Percentiles rank a stretch among this genome's conserved stretches.
Conservation (phyloP, 30 jellyfish, hydroid and myxozoan genomes). For the Haliclystus octoradiatus region DNA sequence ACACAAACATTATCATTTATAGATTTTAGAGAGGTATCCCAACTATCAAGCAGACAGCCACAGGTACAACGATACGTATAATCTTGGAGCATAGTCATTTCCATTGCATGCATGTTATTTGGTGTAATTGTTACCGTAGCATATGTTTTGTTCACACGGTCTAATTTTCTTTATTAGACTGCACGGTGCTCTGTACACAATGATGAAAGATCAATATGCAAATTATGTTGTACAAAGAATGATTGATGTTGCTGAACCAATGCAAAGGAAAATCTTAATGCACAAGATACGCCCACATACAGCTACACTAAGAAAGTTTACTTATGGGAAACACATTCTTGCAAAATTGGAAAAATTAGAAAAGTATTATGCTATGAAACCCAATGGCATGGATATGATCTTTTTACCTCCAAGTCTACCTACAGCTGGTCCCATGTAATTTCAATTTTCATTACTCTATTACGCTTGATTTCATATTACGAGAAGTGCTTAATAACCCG, state of each 20-base stretch:
- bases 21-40: too few relatives aligned
- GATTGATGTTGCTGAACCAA: constrained; percentile 93
- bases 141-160: neutral
- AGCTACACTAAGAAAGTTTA: constrained; percentile 80
- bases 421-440: too few relatives aligned
- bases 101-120: too few relatives aligned
- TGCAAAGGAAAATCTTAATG: constrained; percentile 69
- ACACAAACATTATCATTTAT: too few relatives aligned
- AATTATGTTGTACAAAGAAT: constrained; percentile 95
- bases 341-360: constrained; percentile 92
- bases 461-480: too few relatives aligned
- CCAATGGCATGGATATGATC: constrained; percentile 70
- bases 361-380: constrained; percentile 77
- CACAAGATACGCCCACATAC: constrained; percentile 86
- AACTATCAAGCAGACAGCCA: too few relatives aligned
- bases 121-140: too few relatives aligned
- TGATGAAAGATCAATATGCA: constrained; percentile 99
- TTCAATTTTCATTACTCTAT: too few relatives aligned
- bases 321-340: constrained; percentile 94
- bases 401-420: constrained; percentile 42
- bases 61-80: too few relatives aligned
- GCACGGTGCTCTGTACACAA: constrained; percentile 70
- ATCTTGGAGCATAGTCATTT: too few relatives aligned
- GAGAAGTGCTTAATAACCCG: too few relatives aligned
- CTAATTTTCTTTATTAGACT: constrained; percentile 18